phyloP scores from a whole-genome alignment of 2,113 vertebrate species.

The Herpetotheres cachinnans region DNA sequence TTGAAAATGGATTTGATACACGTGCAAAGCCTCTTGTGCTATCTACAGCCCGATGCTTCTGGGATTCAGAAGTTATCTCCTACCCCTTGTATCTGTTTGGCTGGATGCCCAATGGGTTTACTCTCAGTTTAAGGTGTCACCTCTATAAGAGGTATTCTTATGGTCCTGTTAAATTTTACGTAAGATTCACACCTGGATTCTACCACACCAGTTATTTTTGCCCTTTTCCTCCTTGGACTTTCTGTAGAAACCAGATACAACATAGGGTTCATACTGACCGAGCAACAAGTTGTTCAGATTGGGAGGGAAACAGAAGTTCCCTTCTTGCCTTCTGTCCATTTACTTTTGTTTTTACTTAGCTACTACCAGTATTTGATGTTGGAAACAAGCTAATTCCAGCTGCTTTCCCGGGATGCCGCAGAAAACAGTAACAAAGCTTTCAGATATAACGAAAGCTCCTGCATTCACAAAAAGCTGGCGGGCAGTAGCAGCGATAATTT shows the following conservation, averaged over 20 bases:
- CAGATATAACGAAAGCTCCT: fast-evolving
- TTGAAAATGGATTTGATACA: not conserved
- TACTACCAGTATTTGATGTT: not conserved
- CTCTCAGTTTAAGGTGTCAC: not conserved
- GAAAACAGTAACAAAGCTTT: not conserved
- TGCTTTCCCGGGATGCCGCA: not conserved
- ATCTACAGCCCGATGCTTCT: not conserved
- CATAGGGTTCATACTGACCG: not conserved
- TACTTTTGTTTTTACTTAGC: not conserved
- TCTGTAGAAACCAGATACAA: not conserved
- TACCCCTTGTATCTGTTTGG: not conserved
- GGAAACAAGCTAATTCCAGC: not conserved
- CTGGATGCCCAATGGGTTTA: not conserved
- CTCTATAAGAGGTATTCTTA: not conserved
- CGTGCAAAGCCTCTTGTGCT: not conserved
- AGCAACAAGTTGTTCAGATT: not conserved
- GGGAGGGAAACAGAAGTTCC: not conserved
- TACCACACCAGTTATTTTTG: not conserved
- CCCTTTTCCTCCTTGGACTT: not conserved
- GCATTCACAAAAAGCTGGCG: not conserved
- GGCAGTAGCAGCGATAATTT: not conserved
- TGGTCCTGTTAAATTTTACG: not conserved
- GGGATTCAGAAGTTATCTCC: not conserved
- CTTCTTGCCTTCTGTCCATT: not conserved
- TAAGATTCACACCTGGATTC: not conserved